A percentile compares a stretch with the other conserved stretches of the same genome.
Conservation (phyloP, 2,113 vertebrate genomes). For the Eleginops maclovinus region DNA sequence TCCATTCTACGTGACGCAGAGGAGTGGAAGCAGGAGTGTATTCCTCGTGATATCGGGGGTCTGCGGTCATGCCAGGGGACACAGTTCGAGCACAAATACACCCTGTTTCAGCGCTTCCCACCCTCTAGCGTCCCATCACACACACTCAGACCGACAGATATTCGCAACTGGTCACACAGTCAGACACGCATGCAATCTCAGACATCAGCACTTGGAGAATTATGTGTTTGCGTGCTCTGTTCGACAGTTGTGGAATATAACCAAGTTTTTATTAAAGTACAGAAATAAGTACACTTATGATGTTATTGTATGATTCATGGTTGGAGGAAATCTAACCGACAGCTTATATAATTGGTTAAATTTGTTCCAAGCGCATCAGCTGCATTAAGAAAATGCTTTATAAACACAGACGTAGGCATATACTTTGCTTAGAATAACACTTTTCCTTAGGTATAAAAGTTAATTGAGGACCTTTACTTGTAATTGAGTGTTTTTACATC, state of each 20-base stretch:
- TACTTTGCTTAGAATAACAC: background rate
- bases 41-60: conserved; percentile 71
- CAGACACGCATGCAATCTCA: conserved; percentile 20
- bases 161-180: conserved; percentile 39
- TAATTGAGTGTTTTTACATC: background rate
- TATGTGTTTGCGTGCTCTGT: background rate
- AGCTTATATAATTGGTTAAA: background rate
- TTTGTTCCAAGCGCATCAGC: background rate
- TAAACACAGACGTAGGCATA: background rate
- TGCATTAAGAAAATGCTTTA: background rate
- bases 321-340: background rate
- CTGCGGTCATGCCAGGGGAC: conserved; percentile 77
- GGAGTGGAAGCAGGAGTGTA: conserved; percentile 64
- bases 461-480: background rate
- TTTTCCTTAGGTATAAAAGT: background rate
- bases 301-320: background rate
- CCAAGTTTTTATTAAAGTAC: conserved; percentile 3
- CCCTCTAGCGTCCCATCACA: conserved; percentile 39
- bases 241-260: background rate
- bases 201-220: conserved; percentile 12
- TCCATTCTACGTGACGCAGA: conserved; percentile 55
- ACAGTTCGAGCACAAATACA: conserved; percentile 79
- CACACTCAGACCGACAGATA: conserved; percentile 25
- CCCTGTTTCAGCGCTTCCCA: conserved; percentile 68
- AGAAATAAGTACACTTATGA: background rate